phyloP scores from a whole-genome alignment of 2,797 vertebrate species.

The Eulemur mongoz region DNA sequence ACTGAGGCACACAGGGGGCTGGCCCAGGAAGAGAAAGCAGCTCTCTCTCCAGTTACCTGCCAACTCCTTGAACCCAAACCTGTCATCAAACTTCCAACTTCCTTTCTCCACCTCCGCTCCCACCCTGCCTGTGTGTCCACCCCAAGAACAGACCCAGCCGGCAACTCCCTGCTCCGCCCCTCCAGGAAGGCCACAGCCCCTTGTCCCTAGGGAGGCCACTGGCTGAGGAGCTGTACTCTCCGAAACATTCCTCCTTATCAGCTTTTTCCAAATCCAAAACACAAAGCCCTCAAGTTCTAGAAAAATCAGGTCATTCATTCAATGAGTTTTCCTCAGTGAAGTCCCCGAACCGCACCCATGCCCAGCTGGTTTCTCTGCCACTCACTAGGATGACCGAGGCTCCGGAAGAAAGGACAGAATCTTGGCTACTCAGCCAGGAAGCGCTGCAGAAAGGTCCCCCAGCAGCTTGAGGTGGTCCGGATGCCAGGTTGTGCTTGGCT shows the following conservation, averaged over 20 bases:
- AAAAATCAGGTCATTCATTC: not conserved
- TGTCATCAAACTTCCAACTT: not conserved
- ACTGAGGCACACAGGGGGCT: not conserved
- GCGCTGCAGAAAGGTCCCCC: not conserved
- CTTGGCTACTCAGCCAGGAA: not conserved
- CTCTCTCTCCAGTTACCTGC: not conserved
- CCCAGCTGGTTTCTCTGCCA: not conserved
- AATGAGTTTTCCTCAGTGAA: not conserved
- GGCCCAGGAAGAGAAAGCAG: not conserved
- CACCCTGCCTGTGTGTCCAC: not conserved
- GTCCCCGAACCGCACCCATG: not conserved
- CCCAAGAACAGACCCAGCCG: not conserved
- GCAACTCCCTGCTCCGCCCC: not conserved
- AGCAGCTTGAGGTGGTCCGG: not conserved
- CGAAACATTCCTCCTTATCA: not conserved
- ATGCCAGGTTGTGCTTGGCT: not conserved
- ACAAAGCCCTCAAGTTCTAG: constrained; percentile 21
- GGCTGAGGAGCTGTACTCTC: not conserved
- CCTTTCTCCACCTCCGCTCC: not conserved
- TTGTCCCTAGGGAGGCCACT: not conserved
- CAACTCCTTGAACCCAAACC: not conserved
- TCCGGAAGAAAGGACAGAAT: not conserved
- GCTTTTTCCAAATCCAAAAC: constrained; percentile 27
- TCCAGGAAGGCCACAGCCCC: not conserved
- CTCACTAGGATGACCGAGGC: constrained; percentile 45